These are phyloP conservation scores for Micrasema minimum DNA, from an alignment of 1,140 invertebrate genomes.

Conservation along the genomic window DNA sequence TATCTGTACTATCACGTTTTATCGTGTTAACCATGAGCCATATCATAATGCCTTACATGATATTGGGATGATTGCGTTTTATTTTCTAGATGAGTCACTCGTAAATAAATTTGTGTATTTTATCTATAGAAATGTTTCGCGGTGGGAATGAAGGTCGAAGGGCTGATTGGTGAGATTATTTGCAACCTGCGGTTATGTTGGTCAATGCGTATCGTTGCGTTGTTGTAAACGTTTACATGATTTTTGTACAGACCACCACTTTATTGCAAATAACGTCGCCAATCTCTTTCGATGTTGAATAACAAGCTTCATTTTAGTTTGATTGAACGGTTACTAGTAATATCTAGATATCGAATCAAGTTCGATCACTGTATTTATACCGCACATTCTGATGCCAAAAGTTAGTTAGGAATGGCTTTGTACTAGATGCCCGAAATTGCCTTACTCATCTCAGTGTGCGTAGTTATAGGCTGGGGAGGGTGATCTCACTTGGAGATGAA, in stretches of 20 bases:
- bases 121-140: background rate
- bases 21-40: constrained; percentile 15
- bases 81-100: constrained; percentile 15
- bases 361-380: constrained; percentile 12
- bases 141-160: background rate
- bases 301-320: too few relatives aligned
- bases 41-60: constrained; percentile 31
- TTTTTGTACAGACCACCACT: too few relatives aligned
- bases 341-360: background rate
- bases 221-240: too few relatives aligned
- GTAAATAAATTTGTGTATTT: constrained; percentile 15
- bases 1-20: constrained; percentile 5
- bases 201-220: too few relatives aligned
- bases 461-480: too few relatives aligned
- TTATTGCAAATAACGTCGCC: too few relatives aligned
- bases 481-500: background rate
- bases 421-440: constrained; percentile 32
- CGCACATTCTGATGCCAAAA: constrained; percentile 18
- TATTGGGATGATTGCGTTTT: constrained; percentile 1
- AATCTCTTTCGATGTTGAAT: too few relatives aligned
- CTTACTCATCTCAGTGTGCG: background rate
- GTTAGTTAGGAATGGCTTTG: constrained; percentile 12
- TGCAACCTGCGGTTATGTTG: too few relatives aligned
- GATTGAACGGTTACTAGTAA: background rate
- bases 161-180: background rate